A percentile compares a stretch with the other conserved stretches of the same genome.
These are phyloP conservation scores for Nomada ruficornis DNA, from an alignment of 2,888 invertebrate species.

Conservation along the genomic window DNA sequence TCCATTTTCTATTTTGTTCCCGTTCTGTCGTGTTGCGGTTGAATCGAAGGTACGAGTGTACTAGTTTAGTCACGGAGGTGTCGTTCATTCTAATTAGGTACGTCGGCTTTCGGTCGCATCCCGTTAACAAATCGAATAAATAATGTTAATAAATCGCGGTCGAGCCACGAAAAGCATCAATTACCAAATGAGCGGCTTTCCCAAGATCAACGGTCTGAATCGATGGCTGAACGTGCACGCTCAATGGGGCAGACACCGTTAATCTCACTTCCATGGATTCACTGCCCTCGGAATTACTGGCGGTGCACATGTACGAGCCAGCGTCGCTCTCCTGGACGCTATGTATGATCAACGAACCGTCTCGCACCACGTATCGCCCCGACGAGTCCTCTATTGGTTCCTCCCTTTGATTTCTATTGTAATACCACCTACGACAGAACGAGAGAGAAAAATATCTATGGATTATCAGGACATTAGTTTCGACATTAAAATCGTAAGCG, in stretches of 20 bases:
- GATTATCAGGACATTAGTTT: no score
- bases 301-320: conserved; percentile 86
- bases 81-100: not conserved
- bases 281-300: conserved; percentile 86
- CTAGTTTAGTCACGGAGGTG: not conserved
- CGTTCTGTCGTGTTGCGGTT: not conserved
- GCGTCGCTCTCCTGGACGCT: conserved; percentile 85
- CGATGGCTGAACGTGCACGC: conserved; percentile 83
- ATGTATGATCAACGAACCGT: conserved; percentile 85
- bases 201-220: conserved; percentile 85
- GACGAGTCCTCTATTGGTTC: conserved; percentile 85
- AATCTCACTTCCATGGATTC: conserved; percentile 86
- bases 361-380: conserved; percentile 85
- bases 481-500: not conserved
- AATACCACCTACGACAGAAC: conserved; percentile 84
- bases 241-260: conserved; percentile 83
- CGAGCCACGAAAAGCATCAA: conserved; percentile 56
- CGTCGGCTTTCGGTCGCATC: not conserved
- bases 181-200: conserved; percentile 85
- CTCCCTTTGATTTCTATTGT: conserved; percentile 84
- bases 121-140: not conserved
- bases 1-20: not conserved
- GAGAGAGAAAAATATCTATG: no score
- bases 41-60: no score
- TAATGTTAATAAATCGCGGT: not conserved